phyloP scores from a whole-genome alignment of 2,888 invertebrate genomes.

The Petrophora chlorosata region DNA sequence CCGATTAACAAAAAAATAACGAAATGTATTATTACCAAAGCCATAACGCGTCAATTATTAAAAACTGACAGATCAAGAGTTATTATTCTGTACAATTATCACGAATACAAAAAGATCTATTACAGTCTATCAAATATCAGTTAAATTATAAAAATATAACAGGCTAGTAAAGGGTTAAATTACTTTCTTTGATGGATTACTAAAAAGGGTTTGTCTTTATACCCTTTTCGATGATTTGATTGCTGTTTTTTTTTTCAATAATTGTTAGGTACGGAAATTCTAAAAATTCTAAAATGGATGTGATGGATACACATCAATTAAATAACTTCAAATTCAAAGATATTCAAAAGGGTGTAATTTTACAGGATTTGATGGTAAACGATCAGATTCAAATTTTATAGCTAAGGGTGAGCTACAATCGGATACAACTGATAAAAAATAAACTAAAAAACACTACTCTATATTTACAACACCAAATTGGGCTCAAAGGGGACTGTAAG shows the following conservation, averaged over 20 bases:
- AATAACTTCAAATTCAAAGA: background rate
- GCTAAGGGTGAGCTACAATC: no score
- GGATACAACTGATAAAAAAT: background rate
- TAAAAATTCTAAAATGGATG: background rate
- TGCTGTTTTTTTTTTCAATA: constrained; percentile 6
- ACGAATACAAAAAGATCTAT: constrained; percentile 42
- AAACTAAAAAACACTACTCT: background rate
- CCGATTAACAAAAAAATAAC: background rate
- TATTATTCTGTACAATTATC: constrained; percentile 32
- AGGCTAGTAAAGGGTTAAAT: constrained; percentile 2
- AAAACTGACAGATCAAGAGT: background rate
- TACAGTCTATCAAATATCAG: constrained; percentile 44
- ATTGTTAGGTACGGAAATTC: background rate
- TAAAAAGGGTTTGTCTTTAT: no score
- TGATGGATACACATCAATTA: background rate
- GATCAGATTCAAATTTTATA: background rate
- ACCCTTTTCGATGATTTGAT: constrained; percentile 30
- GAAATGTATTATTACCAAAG: background rate
- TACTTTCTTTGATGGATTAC: constrained; percentile 14
- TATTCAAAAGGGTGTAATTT: background rate
- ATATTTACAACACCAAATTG: constrained; percentile 40
- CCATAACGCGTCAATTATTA: background rate
- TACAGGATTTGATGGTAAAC: background rate
- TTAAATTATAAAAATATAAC: background rate
- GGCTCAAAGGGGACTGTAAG: constrained; percentile 44